Base-by-base conservation (phyloP, 1,140 invertebrate species). In the Drosophila melanica region DNA sequence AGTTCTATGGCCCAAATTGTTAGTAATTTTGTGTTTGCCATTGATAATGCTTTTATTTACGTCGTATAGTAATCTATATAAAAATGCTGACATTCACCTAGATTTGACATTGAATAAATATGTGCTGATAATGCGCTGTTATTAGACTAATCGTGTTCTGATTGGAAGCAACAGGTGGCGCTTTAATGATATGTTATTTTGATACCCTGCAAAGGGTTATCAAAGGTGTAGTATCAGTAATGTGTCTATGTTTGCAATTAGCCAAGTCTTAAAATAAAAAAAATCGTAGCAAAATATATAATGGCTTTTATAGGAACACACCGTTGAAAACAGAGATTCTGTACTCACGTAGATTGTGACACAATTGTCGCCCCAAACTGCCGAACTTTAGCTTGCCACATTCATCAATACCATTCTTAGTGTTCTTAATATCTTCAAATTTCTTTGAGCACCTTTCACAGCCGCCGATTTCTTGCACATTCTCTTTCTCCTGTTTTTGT, bases 71-170 rank as follows among this genome's bases (percentile, higher is more conserved):
- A 68, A 79, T 69, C 48, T 68, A 63, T 16, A 48, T 14, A 27
- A 14, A 53, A n/a, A 30, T 35, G 59, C 69, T 53, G 68, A 51
- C 65, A 75, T 54, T 85, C 54, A 73, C 81, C 81, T 84, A 72
- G 67, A 41, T 76, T 60, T 79, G 80, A 82, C 80, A 79, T 82
- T 82, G 77, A 76, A 65, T 45, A 39, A 11, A 6, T 20, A n/a
- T 12, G 39, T 9, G 27, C 33, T 35, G 33, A 35, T 35, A 35
- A 35, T 27, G 12, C 5, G 14, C 23, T 30, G 65, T 45, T 62
- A 62, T 45, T 62, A 11, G 10, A 12, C 3, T 47, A 23, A 47
- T 47, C 45, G 10, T 11, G 23, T 2, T 23, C 12, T 48, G 10
- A 45, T 45, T 11, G 11, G 4, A 20, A 20, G 16, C 16, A 44